Base-by-base conservation (phyloP, 2,113 vertebrate genomes). In the Pseudorectes ferrugineus region DNA sequence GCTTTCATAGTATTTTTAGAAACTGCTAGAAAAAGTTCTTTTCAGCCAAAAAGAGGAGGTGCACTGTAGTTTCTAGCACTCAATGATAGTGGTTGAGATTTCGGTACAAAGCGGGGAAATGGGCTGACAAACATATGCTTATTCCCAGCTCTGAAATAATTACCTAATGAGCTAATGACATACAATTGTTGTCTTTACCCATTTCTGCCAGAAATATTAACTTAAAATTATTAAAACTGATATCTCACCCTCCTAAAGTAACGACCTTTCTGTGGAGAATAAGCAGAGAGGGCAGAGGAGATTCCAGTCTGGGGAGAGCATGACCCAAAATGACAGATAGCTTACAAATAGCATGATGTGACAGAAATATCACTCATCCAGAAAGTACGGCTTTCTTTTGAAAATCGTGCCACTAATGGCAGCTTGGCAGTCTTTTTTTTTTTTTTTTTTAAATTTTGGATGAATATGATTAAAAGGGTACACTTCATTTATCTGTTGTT, bases 71-170 rank as follows among this genome's bases (percentile, higher is more conserved):
- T 26, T 77, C 42, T 12, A 66, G 43, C 11, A 6, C 26, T 63
- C n/a, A 16, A 0, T 23, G 21, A 6, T 2, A 24, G 17, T 5
- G 12, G 25, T 8, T 70, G 29, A 40, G 22, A 17, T 70, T 58
- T 72, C 21, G 4, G 14, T 59, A 17, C 14, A 15, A 67, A 78
- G 42, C 18, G 26, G 28, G 51, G 55, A 90, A 66, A 42, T 35
- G 36, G 23, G n/a, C 18, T 73, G 45, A 35, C 21, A 76, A 92
- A 84, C 22, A 15, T 58, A 14, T 49, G 48, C 57, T 88, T 88
- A 66, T 81, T 92, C 78, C 49, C 57, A 67, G n/a, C 61, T 93
- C 79, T 85, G 68, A n/a, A 77, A 67, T 85, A 77, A 38, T 70
- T 62, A 51, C 14, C n/a, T 75, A 33, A 78, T 76, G 49, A 81